Conservation (phyloP, 1,140 invertebrate genomes). For the Papilio polytes region DNA sequence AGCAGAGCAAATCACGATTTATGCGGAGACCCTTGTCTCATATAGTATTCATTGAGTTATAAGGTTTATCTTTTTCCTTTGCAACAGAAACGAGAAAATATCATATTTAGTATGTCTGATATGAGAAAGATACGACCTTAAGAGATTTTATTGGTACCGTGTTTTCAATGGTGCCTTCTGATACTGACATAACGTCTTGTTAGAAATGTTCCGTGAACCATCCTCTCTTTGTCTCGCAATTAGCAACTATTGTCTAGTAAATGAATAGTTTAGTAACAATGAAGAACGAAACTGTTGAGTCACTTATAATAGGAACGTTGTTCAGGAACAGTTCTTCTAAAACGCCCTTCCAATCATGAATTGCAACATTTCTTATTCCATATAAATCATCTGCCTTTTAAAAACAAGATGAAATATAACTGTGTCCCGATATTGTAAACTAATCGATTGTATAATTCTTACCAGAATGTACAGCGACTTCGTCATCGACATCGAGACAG, state of each 20-base stretch:
- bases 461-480: conserved; percentile 87
- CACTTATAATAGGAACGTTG: conserved; percentile 45
- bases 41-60: conserved; percentile 22
- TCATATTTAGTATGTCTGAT: neutral
- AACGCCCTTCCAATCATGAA: neutral
- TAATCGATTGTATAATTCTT: conserved; percentile 51
- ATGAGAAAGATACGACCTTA: conserved; percentile 1
- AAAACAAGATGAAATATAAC: neutral
- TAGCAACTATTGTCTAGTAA: conserved; percentile 57
- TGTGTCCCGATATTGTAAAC: neutral
- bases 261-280: conserved; percentile 51
- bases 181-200: conserved; percentile 36
- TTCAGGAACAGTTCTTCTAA: neutral
- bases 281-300: conserved; percentile 50
- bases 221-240: conserved; percentile 50
- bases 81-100: conserved; percentile 22
- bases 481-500: conserved; percentile 84
- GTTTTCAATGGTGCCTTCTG: conserved; percentile 11
- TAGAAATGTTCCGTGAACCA: conserved; percentile 34
- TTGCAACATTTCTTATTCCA: neutral
- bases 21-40: conserved; percentile 8
- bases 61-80: neutral
- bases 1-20: conserved; percentile 27
- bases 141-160: conserved; percentile 9
- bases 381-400: neutral